Evolutionary conservation across 2,888 invertebrate species (phyloP).

Genomic region (Noctua janthe): DNA sequence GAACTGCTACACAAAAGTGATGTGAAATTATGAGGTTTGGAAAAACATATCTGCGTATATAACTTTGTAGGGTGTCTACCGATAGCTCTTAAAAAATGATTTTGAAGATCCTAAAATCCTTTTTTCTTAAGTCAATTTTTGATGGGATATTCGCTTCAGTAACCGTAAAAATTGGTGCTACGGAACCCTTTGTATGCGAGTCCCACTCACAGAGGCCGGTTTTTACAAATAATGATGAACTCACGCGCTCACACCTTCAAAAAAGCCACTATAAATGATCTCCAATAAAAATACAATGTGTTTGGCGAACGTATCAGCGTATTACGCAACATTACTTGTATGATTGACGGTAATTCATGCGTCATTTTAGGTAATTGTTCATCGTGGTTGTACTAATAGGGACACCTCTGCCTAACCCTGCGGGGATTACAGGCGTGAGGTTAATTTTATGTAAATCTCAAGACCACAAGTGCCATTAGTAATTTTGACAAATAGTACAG

Average conservation of each 20-base stretch:
- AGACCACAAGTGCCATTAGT: conserved; percentile 43
- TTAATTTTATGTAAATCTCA: conserved; percentile 23
- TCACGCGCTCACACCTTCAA: not conserved
- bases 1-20: not conserved
- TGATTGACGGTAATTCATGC: not conserved
- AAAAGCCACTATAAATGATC: not conserved
- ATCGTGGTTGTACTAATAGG: not conserved
- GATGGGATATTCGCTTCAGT: too few species aligned
- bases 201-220: not conserved
- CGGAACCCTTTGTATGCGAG: not conserved
- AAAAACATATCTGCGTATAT: too few species aligned
- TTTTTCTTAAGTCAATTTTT: not conserved
- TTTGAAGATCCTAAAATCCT: not conserved
- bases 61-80: too few species aligned
- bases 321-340: not conserved
- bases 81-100: too few species aligned
- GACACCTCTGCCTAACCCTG: not conserved
- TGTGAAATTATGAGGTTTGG: not conserved
- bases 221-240: not conserved
- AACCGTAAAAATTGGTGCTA: too few species aligned
- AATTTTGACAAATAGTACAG: conserved; percentile 61
- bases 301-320: conserved; percentile 6
- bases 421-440: not conserved
- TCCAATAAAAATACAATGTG: not conserved
- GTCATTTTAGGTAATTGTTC: conserved; percentile 18